Percentiles rank a stretch among this genome's conserved stretches.
phyloP scores from a whole-genome alignment of 2,888 invertebrate genomes.

The Junonia oenone region DNA sequence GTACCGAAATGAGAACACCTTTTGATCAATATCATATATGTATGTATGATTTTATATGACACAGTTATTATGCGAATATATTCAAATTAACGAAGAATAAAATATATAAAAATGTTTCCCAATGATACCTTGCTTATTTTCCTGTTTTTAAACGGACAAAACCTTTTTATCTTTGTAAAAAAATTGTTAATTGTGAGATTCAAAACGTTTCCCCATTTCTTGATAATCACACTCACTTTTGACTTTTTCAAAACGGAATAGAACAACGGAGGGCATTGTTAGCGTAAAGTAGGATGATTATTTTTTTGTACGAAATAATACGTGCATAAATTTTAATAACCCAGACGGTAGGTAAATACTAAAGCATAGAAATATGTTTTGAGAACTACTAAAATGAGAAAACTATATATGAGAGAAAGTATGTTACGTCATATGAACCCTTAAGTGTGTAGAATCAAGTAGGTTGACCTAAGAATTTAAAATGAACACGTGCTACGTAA shows the following conservation, averaged over 20 bases:
- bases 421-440: too few relatives aligned
- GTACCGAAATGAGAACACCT: not conserved
- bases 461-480: too few relatives aligned
- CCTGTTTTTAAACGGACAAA: not conserved
- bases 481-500: not conserved
- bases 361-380: too few relatives aligned
- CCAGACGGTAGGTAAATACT: not conserved
- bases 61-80: not conserved
- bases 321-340: not conserved
- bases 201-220: not conserved
- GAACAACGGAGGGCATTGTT: not conserved
- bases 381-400: too few relatives aligned
- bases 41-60: not conserved
- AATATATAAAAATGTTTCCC: not conserved
- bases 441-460: too few relatives aligned
- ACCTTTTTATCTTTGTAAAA: not conserved
- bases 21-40: not conserved
- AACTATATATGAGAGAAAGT: too few relatives aligned
- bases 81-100: not conserved
- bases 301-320: not conserved
- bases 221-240: not conserved
- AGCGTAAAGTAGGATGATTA: not conserved
- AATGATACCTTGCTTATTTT: not conserved
- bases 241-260: not conserved
- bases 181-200: not conserved